Evolutionary conservation across 2,797 vertebrate genomes (phyloP).

Genomic region (Hylomyscus alleni): DNA sequence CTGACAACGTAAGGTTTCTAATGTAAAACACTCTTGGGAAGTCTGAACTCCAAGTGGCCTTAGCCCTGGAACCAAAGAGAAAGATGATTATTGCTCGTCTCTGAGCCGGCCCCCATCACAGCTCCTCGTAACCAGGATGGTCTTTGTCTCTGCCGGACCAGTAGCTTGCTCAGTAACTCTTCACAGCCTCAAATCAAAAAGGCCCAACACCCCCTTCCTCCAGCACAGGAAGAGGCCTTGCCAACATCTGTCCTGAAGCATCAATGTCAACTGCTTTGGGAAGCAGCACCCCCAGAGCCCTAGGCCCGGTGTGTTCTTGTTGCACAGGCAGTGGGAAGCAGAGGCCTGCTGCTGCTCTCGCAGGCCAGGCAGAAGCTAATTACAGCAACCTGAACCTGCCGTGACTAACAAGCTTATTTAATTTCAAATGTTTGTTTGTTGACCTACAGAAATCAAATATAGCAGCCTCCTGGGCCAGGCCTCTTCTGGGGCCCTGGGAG

Average conservation of each 20-base stretch:
- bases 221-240: slow-evolving; percentile 23
- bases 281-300: not conserved
- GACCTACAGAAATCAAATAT: slow-evolving; percentile 41
- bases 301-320: not conserved
- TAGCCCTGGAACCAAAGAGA: not conserved
- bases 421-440: slow-evolving; percentile 75
- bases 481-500: not conserved
- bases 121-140: not conserved
- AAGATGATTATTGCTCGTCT: not conserved
- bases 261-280: slow-evolving; percentile 28
- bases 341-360: not conserved
- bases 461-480: not conserved
- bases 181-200: slow-evolving; percentile 39
- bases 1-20: not conserved
- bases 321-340: not conserved
- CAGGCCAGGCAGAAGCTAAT: slow-evolving; percentile 64
- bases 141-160: not conserved
- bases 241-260: slow-evolving; percentile 73
- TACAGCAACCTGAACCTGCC: slow-evolving; percentile 71
- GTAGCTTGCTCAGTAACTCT: not conserved
- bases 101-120: not conserved
- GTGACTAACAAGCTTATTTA: slow-evolving; percentile 71
- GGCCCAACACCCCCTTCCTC: not conserved
- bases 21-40: not conserved
- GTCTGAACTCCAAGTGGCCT: not conserved